phyloP scores from a whole-genome alignment of 2,113 vertebrate genomes.

The Chionomys nivalis region DNA sequence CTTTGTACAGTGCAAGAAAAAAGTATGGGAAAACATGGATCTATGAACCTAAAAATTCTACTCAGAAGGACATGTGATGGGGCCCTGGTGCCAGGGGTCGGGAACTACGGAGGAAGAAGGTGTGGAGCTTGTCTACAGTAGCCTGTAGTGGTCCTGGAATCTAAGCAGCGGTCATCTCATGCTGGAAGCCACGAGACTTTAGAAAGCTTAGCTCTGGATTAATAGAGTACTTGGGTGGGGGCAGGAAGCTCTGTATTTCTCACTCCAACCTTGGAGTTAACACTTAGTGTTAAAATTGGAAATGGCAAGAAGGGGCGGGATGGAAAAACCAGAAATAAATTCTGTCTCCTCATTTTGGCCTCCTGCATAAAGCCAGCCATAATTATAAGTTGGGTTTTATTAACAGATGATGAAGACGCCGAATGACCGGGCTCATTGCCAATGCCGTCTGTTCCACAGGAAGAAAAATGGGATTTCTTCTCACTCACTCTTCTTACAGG shows the following conservation, averaged over 20 bases:
- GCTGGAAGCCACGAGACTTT: not conserved
- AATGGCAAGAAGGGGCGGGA: constrained; percentile 60
- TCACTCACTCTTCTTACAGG: constrained; percentile 61
- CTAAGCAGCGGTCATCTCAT: not conserved
- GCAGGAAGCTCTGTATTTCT: constrained; percentile 19
- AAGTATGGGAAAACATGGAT: not conserved
- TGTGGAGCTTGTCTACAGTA: not conserved
- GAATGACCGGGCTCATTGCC: constrained; percentile 74
- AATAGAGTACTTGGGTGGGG: not conserved
- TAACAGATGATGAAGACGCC: constrained; percentile 70
- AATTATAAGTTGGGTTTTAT: constrained; percentile 76
- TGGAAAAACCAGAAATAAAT: constrained; percentile 69
- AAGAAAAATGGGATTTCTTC: constrained; percentile 76
- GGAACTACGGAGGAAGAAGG: not conserved
- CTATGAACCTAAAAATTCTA: not conserved
- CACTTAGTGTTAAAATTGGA: constrained; percentile 59
- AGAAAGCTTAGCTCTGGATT: not conserved
- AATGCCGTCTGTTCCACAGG: constrained; percentile 70
- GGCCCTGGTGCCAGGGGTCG: not conserved
- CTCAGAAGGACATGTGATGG: not conserved
- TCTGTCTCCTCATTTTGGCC: constrained; percentile 65
- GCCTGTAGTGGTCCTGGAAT: not conserved
- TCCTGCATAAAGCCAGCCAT: constrained; percentile 68
- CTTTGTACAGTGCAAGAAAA: constrained; percentile 1
- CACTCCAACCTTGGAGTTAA: constrained; percentile 52